These are phyloP conservation scores for Phyllostomus discolor DNA, from an alignment of 2,113 vertebrate species.

Conservation along the genomic window DNA sequence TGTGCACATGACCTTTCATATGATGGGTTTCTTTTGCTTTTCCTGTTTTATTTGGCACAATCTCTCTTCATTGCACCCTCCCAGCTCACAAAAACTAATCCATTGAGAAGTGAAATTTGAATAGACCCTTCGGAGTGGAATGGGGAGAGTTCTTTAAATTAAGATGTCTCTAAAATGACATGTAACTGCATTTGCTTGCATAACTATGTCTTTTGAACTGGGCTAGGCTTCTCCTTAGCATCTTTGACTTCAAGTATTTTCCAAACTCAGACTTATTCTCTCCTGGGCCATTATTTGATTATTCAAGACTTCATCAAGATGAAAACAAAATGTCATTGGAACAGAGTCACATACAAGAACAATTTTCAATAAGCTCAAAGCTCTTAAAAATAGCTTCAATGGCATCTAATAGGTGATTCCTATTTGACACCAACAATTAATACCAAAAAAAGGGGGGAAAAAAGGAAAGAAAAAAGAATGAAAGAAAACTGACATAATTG, in stretches of 20 bases:
- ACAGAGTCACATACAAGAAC: constrained; percentile 60
- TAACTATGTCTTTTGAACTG: neutral
- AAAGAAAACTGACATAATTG: constrained; percentile 64
- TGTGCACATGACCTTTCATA: neutral
- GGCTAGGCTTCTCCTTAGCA: neutral
- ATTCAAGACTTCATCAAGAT: constrained; percentile 50
- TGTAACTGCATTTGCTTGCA: neutral
- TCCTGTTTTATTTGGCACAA: neutral
- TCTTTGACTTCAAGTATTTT: neutral
- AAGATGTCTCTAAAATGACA: neutral
- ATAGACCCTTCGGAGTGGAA: neutral
- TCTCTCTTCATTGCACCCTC: neutral
- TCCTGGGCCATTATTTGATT: constrained; percentile 41
- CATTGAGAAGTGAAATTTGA: neutral
- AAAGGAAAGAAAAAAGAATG: neutral
- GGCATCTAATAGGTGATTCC: constrained; percentile 70
- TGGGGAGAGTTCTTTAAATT: neutral
- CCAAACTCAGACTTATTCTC: constrained; percentile 44
- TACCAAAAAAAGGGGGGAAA: constrained; percentile 27
- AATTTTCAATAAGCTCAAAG: constrained; percentile 66
- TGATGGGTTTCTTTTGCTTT: neutral
- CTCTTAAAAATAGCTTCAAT: constrained; percentile 73
- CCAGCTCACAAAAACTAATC: neutral
- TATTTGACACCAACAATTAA: constrained; percentile 74
- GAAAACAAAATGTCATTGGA: constrained; percentile 41